phyloP scores from a whole-genome alignment of 2,113 vertebrate genomes.

The Martes martes region DNA sequence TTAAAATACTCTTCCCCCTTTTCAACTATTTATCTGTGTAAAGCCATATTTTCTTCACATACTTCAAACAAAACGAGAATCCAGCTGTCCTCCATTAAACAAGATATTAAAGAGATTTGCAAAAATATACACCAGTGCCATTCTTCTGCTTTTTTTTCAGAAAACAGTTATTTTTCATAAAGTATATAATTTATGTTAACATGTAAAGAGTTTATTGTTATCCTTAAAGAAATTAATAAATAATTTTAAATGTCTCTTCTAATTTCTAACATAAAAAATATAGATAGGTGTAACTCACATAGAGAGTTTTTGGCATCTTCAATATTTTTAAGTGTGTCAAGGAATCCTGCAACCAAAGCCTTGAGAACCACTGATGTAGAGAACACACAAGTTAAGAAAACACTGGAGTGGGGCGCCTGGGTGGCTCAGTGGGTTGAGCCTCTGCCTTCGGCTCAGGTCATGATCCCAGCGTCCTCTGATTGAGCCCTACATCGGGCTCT shows the following conservation, averaged over 20 bases:
- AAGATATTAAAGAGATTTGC: not conserved
- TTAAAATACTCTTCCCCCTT: not conserved
- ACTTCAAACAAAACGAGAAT: not conserved
- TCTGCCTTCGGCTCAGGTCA: too few species aligned
- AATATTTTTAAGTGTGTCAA: not conserved
- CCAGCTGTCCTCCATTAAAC: not conserved
- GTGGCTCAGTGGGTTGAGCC: too few species aligned
- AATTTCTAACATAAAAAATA: not conserved
- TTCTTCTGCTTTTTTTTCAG: not conserved
- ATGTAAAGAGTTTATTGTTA: not conserved
- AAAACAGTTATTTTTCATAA: not conserved
- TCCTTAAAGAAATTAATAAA: not conserved
- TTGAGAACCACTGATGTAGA: not conserved
- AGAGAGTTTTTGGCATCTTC: not conserved
- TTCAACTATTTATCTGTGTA: not conserved
- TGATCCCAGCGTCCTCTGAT: too few species aligned
- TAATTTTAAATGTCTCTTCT: not conserved
- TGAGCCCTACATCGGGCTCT: too few species aligned
- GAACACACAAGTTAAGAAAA: not conserved
- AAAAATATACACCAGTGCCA: not conserved
- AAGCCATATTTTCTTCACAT: not conserved
- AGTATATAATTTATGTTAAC: not conserved
- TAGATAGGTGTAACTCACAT: not conserved
- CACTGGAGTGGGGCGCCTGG: too few species aligned
- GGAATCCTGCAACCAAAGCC: not conserved